These are phyloP conservation scores for Microplitis demolitor DNA, from an alignment of 1,140 invertebrate genomes.

Conservation along the genomic window DNA sequence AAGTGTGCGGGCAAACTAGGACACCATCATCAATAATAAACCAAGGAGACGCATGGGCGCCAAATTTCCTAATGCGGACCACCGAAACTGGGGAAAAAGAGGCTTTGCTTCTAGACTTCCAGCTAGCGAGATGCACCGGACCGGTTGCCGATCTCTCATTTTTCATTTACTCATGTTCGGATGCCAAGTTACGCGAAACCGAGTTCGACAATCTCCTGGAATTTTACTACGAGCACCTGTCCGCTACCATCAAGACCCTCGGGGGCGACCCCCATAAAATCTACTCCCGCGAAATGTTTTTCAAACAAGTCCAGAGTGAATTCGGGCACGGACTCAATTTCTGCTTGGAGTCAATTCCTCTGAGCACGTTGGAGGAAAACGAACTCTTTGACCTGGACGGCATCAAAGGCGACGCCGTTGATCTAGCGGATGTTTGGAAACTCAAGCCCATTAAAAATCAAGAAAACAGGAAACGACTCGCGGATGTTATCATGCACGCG, in stretches of 20 bases:
- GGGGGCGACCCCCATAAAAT: conserved; percentile 66
- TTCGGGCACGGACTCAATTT: conserved; percentile 67
- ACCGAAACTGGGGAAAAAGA: conserved; percentile 48
- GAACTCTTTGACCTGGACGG: conserved; percentile 68
- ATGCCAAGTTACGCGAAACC: conserved; percentile 61
- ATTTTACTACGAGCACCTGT: conserved; percentile 65
- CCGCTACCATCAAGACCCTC: conserved; percentile 61
- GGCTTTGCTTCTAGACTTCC: conserved; percentile 72
- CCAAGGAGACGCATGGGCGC: conserved; percentile 76
- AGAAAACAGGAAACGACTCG: conserved; percentile 63
- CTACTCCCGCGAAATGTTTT: conserved; percentile 62
- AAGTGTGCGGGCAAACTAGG: conserved; percentile 39
- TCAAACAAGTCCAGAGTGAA: conserved; percentile 63
- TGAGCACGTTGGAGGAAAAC: conserved; percentile 65
- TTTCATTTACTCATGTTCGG: conserved; percentile 69
- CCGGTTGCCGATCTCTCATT: conserved; percentile 68
- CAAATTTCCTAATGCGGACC: conserved; percentile 71
- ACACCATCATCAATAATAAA: conserved; percentile 63
- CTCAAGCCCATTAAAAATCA: conserved; percentile 45
- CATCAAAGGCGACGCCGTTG: conserved; percentile 55
- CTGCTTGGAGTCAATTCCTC: conserved; percentile 68
- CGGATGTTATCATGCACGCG: conserved; percentile 68
- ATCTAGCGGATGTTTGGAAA: conserved; percentile 50
- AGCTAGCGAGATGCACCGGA: conserved; percentile 67
- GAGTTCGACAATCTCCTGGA: conserved; percentile 66